Evolutionary conservation across 2,888 invertebrate species (phyloP), one percentile per base, ranked within the genome.

Genomic region (Drosophila hamatofila): DNA sequence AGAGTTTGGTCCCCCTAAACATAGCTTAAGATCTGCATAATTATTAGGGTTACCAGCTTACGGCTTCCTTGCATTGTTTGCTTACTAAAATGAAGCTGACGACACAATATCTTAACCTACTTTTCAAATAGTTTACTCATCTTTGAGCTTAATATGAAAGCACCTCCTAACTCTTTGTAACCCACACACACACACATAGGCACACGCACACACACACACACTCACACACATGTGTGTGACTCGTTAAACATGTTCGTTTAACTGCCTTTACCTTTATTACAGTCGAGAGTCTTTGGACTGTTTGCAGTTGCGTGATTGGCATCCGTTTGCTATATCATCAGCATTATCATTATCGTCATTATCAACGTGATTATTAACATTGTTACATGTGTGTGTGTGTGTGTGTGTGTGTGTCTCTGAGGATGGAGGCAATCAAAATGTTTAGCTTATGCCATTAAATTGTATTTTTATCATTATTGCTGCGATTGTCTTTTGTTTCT

Each of bases 391-490:
- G 9, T 16, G 9, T 25, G 8, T 46, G 46, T 25, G 11, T 25
- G n/a, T 25, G 48, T 25, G 16, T 48, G 25, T 51, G 12, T 51
- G 51, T 51, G 33, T 21, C 1, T 51, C 7, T 35, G 3, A 39
- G 60, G 35, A 18, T 41, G 58, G 51, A 54, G 65, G 83, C 78
- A 83, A 83, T 78, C 84, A 81, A 78, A 78, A 81, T 81, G 78
- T 77, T 83, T 62, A 60, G 81, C 78, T 83, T 80, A 72, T 77
- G 63, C 62, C 84, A 78, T 78, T 66, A 83, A 81, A 78, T 78
- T 77, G 81, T 78, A 83, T 80, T 83, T 78, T 83, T 81, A 77
- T 70, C 60, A 72, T 61, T 55, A 33, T 51, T 41, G 49, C 56
- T 37, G 39, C 44, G 51, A 48, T 68, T 60, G 65, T 60, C 30